Evolutionary conservation across 2,113 vertebrate genomes (phyloP).

Genomic region (Polypterus senegalus): DNA sequence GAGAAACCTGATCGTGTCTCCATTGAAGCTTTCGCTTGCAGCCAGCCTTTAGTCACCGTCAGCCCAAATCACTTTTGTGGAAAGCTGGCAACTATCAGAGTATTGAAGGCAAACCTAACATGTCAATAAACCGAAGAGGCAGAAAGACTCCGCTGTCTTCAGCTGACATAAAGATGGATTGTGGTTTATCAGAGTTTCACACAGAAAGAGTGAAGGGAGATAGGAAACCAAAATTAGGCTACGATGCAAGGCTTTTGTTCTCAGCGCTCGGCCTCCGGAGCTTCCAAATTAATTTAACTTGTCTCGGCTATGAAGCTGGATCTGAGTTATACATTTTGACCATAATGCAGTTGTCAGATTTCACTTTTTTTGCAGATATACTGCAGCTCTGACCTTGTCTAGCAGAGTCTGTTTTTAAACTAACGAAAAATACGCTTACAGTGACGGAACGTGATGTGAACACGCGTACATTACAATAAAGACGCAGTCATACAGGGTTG

Average conservation of each 20-base stretch:
- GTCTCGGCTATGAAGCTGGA: conserved; percentile 37
- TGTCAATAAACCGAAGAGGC: conserved; percentile 55
- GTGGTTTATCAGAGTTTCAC: conserved; percentile 39
- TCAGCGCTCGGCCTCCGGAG: conserved; percentile 34
- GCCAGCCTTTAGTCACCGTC: conserved; percentile 44
- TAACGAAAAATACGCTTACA: not conserved
- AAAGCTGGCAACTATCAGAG: conserved; percentile 48
- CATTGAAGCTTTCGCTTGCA: conserved; percentile 33
- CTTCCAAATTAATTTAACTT: conserved; percentile 54
- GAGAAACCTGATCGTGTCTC: conserved; percentile 20
- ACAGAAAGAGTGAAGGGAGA: conserved; percentile 52
- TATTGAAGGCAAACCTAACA: conserved; percentile 47
- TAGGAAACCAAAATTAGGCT: conserved; percentile 46
- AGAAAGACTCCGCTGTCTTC: conserved; percentile 42
- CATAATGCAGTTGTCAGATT: conserved; percentile 45
- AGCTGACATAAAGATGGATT: conserved; percentile 56
- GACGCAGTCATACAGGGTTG: no score
- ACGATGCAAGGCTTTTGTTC: conserved; percentile 51
- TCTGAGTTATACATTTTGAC: conserved; percentile 37
- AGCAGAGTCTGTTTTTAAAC: not conserved
- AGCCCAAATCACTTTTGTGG: conserved; percentile 53
- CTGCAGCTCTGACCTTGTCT: not conserved
- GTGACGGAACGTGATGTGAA: no score
- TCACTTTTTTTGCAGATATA: conserved; percentile 19
- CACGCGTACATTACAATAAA: no score